Conservation (phyloP, 1,140 invertebrate species). For the Centruroides sculpturatus region DNA sequence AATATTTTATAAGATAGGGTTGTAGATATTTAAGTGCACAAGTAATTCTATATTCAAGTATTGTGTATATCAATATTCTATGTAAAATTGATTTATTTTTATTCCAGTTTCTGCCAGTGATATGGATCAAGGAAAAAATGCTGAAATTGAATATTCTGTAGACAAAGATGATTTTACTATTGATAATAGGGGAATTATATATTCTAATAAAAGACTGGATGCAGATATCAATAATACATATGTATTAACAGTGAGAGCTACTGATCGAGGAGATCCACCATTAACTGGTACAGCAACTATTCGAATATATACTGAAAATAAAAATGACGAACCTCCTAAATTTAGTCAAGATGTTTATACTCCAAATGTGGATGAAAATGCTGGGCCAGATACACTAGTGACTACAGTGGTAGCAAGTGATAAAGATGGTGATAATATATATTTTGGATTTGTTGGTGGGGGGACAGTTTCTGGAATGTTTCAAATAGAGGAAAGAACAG, state of each 20-base stretch:
- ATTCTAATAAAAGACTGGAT: constrained; percentile 82
- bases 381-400: constrained; percentile 79
- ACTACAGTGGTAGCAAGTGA: constrained; percentile 89
- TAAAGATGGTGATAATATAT: constrained; percentile 86
- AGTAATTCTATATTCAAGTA: background rate
- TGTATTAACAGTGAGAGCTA: constrained; percentile 79
- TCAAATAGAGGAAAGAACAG: constrained; percentile 88
- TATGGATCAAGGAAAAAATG: constrained; percentile 78
- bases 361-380: constrained; percentile 89
- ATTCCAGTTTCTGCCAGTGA: constrained; percentile 71
- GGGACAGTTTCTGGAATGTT: constrained; percentile 79
- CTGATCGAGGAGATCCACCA: constrained; percentile 80
- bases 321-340: constrained; percentile 90
- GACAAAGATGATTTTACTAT: constrained; percentile 87
- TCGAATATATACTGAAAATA: constrained; percentile 86
- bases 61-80: background rate
- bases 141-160: constrained; percentile 82
- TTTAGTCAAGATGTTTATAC: constrained; percentile 93
- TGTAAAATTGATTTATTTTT: background rate
- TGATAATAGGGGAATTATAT: constrained; percentile 76
- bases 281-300: constrained; percentile 84
- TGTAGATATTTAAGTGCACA: too few relatives aligned
- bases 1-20: too few relatives aligned
- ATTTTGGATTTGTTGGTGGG: constrained; percentile 83
- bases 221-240: constrained; percentile 94